Percentiles rank a stretch among this genome's conserved stretches.
Conservation (phyloP, 2,888 invertebrate genomes). For the Protodeltote pygarga region DNA sequence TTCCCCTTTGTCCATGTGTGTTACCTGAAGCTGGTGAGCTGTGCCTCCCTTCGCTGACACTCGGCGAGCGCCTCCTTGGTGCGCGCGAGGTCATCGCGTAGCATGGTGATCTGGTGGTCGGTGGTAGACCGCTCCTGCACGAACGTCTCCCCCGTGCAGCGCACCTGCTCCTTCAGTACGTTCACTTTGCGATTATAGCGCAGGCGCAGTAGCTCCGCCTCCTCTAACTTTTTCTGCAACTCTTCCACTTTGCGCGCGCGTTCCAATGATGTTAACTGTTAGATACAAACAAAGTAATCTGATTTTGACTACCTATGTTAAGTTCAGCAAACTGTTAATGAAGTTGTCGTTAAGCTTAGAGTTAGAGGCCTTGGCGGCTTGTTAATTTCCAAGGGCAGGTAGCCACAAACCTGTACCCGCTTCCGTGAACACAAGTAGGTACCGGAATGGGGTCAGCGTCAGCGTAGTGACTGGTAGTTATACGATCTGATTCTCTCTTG, state of each 20-base stretch:
- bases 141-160: slow-evolving; percentile 89
- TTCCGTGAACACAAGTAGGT: too few species aligned
- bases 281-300: not conserved
- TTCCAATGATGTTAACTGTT: slow-evolving; percentile 93
- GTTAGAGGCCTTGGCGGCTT: too few species aligned
- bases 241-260: slow-evolving; percentile 94
- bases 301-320: too few species aligned
- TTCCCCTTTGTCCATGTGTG: too few species aligned
- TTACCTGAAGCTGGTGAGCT: slow-evolving; percentile 91
- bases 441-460: too few species aligned
- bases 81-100: slow-evolving; percentile 92
- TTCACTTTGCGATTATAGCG: slow-evolving; percentile 91
- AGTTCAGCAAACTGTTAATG: too few species aligned
- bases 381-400: too few species aligned
- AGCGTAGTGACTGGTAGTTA: too few species aligned
- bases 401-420: too few species aligned
- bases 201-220: slow-evolving; percentile 92
- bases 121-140: slow-evolving; percentile 90
- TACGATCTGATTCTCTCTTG: too few species aligned
- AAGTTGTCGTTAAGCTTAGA: too few species aligned
- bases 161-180: slow-evolving; percentile 91
- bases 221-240: slow-evolving; percentile 92
- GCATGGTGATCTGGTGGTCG: slow-evolving; percentile 90
- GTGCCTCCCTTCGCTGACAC: slow-evolving; percentile 91
- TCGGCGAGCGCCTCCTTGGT: slow-evolving; percentile 92